Percentiles rank a stretch among this genome's conserved stretches.
These are phyloP conservation scores for Tupaia tana DNA, from an alignment of 2,113 vertebrate genomes.

Conservation along the genomic window DNA sequence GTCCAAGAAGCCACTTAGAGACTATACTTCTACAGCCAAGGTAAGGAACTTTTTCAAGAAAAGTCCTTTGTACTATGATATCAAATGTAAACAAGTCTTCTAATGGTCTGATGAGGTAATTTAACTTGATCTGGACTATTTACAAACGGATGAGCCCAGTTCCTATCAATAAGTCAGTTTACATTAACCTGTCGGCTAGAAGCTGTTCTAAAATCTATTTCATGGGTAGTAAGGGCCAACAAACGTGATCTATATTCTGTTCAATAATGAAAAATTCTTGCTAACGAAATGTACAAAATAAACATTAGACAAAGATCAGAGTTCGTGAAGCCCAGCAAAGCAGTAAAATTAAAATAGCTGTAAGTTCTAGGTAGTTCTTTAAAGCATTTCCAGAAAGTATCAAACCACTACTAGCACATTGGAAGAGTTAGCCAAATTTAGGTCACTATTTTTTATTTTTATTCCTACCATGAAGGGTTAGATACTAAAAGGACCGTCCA, in stretches of 20 bases:
- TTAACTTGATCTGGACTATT: constrained; percentile 5
- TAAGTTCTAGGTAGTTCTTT: constrained; percentile 21
- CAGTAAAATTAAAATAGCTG: background rate
- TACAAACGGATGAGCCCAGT: constrained; percentile 29
- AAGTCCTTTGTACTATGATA: constrained; percentile 39
- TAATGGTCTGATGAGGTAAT: background rate
- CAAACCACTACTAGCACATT: constrained; percentile 2
- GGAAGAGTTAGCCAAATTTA: background rate
- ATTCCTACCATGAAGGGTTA: background rate
- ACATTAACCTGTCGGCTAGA: constrained; percentile 21
- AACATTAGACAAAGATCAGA: background rate
- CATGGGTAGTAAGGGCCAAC: background rate
- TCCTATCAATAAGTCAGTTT: constrained; percentile 30
- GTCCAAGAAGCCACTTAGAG: background rate
- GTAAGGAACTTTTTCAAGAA: background rate
- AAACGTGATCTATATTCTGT: background rate
- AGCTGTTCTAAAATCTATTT: constrained; percentile 43
- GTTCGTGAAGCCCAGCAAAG: background rate
- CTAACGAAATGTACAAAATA: background rate
- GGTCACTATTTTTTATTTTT: background rate
- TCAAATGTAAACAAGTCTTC: background rate
- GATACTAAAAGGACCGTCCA: background rate
- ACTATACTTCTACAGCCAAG: background rate
- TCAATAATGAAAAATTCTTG: constrained; percentile 7
- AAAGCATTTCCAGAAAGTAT: background rate